Evolutionary conservation across 2,113 vertebrate species (phyloP), one percentile per base, ranked within the genome.

Genomic region (Callipepla californica): DNA sequence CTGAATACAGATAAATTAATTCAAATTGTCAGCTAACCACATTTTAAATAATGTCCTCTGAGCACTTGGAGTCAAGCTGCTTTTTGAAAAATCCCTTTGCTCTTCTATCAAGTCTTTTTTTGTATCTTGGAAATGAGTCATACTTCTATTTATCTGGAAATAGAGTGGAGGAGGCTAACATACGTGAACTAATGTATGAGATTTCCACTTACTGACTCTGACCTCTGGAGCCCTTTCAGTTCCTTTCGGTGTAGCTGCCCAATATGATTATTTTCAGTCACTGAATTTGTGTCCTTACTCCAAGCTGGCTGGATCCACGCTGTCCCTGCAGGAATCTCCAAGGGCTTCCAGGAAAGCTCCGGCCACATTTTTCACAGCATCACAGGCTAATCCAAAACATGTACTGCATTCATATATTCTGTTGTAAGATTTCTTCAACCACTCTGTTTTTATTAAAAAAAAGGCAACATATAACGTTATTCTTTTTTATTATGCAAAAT

Each of bases 141-240:
- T 38, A 50, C 94, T 93, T 95, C 72, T 92, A 21, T 36, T 93
- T 87, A 72, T 69, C 86, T 92, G 77, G 77, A 92, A 94, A 80
- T 66, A 79, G 67, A 11, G n/a, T 92, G 68, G 53, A 40, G 40
- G 61, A 87, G 48, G 73, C 67, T 67, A 88, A 45, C 26, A 76
- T 75, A 78, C 58, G 94, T 96, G 59, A 94, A 93, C 79, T 83
- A 86, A 87, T 34, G 44, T 44, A 70, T 85, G 36, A 93, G 38
- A 93, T 87, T 86, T 78, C 26, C 61, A 23, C 50, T 91, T 74
- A 86, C 2, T 84, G 51, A 30, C 44, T 83, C 74, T 69, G 48
- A 78, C 13, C 72, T 94, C 70, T 77, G 55, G 17, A 75, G n/a
- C 53, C 10, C 8, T 96, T 94, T 63, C 44, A 69, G 32, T 72